phyloP scores from a whole-genome alignment of 2,797 vertebrate genomes.

The Poeciliopsis paucimaculata region DNA sequence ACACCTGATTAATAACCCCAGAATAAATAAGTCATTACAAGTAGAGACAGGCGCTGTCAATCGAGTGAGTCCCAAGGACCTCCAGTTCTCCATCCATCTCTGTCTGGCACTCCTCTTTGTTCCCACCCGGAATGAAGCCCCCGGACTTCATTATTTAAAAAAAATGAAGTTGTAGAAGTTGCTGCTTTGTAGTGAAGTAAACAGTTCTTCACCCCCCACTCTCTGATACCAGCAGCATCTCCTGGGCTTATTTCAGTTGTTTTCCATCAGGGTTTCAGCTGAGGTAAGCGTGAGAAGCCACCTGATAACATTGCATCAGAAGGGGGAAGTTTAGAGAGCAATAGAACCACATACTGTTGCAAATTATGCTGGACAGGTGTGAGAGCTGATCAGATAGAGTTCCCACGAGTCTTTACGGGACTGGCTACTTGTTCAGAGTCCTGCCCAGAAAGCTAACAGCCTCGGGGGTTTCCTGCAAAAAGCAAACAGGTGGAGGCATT shows the following conservation, averaged over 20 bases:
- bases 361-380: conserved; percentile 53
- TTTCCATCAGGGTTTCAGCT: conserved; percentile 70
- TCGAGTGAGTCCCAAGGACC: conserved; percentile 62
- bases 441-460: conserved; percentile 14
- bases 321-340: conserved; percentile 30
- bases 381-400: conserved; percentile 43
- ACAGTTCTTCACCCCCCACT: conserved; percentile 35
- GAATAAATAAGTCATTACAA: conserved; percentile 83
- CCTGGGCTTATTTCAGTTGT: conserved; percentile 56
- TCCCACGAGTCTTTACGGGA: conserved; percentile 41
- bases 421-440: neutral
- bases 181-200: conserved; percentile 11
- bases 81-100: conserved; percentile 33
- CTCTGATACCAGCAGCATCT: conserved; percentile 35
- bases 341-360: conserved; percentile 33
- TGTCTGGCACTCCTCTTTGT: conserved; percentile 6
- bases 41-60: conserved; percentile 78
- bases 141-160: conserved; percentile 26
- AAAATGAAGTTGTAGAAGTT: conserved; percentile 34
- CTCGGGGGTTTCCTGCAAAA: neutral
- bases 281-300: conserved; percentile 70
- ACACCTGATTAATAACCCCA: conserved; percentile 80
- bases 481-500: conserved; percentile 5
- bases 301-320: conserved; percentile 70
- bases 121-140: conserved; percentile 7